phyloP scores from a whole-genome alignment of 1,140 invertebrate species.

The Camponotus pennsylvanicus region DNA sequence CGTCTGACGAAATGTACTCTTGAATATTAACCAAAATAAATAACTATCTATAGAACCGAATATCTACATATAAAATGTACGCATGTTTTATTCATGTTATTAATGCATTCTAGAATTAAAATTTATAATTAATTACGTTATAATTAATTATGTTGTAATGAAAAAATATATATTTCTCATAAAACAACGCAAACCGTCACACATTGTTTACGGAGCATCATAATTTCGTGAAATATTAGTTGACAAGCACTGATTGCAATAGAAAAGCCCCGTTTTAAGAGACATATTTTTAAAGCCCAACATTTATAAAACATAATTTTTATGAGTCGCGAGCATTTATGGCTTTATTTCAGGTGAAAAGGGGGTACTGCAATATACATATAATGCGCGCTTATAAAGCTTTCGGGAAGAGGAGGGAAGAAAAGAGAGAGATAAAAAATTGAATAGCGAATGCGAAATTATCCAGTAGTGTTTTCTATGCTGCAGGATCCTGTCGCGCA shows the following conservation, averaged over 20 bases:
- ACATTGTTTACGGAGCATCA: background rate
- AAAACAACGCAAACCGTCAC: background rate
- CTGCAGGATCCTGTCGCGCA: conserved; percentile 21
- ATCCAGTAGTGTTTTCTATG: conserved; percentile 22
- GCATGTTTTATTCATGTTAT: background rate
- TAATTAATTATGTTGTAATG: background rate
- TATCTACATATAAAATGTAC: background rate
- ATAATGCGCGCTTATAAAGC: background rate
- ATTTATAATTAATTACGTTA: background rate
- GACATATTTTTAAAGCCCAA: background rate
- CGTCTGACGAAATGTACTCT: background rate
- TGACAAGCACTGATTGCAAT: background rate
- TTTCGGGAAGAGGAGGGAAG: background rate
- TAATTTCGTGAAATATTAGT: background rate
- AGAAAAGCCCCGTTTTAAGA: background rate
- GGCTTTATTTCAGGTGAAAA: background rate
- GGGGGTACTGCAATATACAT: too few relatives aligned
- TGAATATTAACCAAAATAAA: conserved; percentile 27
- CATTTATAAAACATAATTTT: conserved; percentile 11
- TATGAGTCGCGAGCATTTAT: background rate
- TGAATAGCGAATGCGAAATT: conserved; percentile 2
- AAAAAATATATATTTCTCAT: background rate
- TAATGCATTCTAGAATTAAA: conserved; percentile 15
- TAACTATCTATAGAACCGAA: background rate
- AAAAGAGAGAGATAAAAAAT: conserved; percentile 4